Conservation (phyloP, 2,113 vertebrate species). For the Xenopus borealis region DNA sequence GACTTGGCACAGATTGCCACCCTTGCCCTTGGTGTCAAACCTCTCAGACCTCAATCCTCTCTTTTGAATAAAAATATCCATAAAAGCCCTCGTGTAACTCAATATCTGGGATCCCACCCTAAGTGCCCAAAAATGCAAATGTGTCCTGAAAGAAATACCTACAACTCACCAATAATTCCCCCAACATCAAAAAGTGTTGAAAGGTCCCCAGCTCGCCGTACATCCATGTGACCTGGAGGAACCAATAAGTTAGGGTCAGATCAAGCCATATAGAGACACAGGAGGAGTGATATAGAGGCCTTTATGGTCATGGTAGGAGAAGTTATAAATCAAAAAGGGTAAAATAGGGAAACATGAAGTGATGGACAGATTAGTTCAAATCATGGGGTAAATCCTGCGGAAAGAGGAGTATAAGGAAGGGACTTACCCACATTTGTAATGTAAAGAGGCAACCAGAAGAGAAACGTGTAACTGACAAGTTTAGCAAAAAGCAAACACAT, state of each 20-base stretch:
- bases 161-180: constrained; percentile 71
- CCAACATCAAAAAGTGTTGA: constrained; percentile 77
- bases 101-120: too few relatives aligned
- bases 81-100: too few relatives aligned
- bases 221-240: constrained; percentile 67
- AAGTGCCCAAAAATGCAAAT: too few relatives aligned
- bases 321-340: background rate
- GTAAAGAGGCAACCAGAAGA: constrained; percentile 78
- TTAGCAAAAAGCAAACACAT: constrained; percentile 76
- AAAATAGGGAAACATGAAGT: background rate
- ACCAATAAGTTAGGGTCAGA: background rate
- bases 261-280: too few relatives aligned
- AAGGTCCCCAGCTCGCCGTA: constrained; percentile 70
- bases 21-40: too few relatives aligned
- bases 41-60: too few relatives aligned
- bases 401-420: background rate
- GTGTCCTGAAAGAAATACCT: background rate
- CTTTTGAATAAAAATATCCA: too few relatives aligned
- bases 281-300: too few relatives aligned
- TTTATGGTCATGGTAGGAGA: background rate
- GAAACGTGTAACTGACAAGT: constrained; percentile 80
- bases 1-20: too few relatives aligned
- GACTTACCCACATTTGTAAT: constrained; percentile 74
- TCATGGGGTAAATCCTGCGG: background rate
- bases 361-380: background rate